Percentiles rank a stretch among this genome's conserved stretches.
phyloP scores from a whole-genome alignment of 2,888 invertebrate species.

The Trissonchulus latispiculum region DNA sequence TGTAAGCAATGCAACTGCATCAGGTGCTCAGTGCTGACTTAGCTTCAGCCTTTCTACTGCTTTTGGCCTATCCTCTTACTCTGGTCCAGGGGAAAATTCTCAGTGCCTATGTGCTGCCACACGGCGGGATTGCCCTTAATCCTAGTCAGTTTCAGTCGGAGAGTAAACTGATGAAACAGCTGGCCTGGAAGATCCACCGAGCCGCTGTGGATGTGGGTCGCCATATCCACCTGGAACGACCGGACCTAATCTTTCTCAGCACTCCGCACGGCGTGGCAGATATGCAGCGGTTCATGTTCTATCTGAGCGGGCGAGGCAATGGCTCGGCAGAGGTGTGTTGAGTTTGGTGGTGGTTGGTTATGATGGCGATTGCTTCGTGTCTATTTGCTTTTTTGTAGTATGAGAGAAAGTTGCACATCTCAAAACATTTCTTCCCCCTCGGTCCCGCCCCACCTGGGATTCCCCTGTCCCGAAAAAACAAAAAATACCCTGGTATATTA shows the following conservation, averaged over 20 bases:
- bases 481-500: no score
- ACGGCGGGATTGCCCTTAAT: constrained; percentile 27
- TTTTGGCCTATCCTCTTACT: no score
- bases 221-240: constrained; percentile 20
- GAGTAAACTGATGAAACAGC: constrained; percentile 18
- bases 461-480: no score
- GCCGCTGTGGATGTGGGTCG: constrained; percentile 22
- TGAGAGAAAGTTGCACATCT: no score
- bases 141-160: constrained; percentile 25
- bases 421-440: no score
- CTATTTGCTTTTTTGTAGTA: no score
- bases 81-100: constrained; percentile 18
- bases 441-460: no score
- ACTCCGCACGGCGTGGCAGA: constrained; percentile 28
- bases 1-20: no score
- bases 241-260: constrained; percentile 26
- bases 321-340: constrained; percentile 24
- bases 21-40: no score
- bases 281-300: constrained; percentile 21
- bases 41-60: no score
- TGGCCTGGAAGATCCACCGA: constrained; percentile 24
- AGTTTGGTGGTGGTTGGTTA: no score
- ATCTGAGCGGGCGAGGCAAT: constrained; percentile 23
- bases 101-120: constrained; percentile 24
- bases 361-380: no score